These are phyloP conservation scores for Mormyrus iriodes DNA, from an alignment of 2,113 vertebrate species.

Conservation along the genomic window DNA sequence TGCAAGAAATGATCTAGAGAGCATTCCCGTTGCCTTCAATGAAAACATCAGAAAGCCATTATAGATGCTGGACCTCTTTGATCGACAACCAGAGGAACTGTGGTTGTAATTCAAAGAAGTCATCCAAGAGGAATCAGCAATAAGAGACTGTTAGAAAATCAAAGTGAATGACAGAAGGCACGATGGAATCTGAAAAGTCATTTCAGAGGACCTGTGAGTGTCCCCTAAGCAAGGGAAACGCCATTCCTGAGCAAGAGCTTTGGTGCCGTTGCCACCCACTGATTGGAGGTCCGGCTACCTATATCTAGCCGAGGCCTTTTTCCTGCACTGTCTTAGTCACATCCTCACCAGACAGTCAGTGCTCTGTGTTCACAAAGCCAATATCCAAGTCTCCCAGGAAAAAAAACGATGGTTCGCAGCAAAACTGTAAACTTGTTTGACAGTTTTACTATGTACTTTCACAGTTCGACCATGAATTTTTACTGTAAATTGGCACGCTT, in stretches of 20 bases:
- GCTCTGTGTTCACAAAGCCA: background rate
- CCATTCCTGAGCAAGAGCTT: background rate
- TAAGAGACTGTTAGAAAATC: background rate
- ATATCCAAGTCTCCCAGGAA: background rate
- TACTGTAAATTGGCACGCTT: background rate
- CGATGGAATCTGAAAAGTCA: background rate
- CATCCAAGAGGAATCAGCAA: background rate
- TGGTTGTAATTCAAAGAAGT: background rate
- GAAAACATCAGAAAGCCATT: background rate
- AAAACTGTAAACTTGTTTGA: background rate
- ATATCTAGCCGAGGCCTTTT: background rate
- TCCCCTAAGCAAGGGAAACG: background rate
- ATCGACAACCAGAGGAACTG: background rate
- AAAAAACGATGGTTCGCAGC: background rate
- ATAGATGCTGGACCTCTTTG: background rate
- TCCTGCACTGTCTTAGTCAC: background rate
- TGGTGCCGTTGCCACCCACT: background rate
- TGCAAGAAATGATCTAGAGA: background rate
- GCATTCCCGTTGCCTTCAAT: background rate
- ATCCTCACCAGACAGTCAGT: background rate
- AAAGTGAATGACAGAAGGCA: background rate
- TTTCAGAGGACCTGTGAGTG: background rate
- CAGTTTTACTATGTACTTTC: background rate
- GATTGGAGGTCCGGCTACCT: background rate
- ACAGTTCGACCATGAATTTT: background rate